phyloP scores from a whole-genome alignment of 2,797 vertebrate species.

The Psittacula derbiana region DNA sequence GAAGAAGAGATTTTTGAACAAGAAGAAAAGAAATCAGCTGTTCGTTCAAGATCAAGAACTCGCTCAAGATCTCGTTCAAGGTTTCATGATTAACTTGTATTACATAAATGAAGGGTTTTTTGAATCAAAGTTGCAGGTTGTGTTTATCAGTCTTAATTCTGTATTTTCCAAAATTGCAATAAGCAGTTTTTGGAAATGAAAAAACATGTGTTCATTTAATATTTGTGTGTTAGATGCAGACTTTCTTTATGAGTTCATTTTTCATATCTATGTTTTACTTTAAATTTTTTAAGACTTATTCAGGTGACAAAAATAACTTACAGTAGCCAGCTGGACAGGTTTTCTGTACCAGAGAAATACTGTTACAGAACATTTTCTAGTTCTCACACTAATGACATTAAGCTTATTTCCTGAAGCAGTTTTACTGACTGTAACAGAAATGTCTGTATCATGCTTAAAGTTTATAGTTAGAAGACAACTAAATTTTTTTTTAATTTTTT shows the following conservation, averaged over 20 bases:
- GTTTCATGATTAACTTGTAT: conserved; percentile 67
- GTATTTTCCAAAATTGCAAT: not conserved
- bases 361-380: not conserved
- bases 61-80: conserved; percentile 94
- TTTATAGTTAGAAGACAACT: not conserved
- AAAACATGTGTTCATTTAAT: not conserved
- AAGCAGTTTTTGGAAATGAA: not conserved
- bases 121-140: not conserved
- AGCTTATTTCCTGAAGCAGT: not conserved
- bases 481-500: not conserved
- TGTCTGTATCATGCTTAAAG: not conserved
- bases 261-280: not conserved
- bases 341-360: not conserved
- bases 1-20: conserved; percentile 92
- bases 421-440: not conserved
- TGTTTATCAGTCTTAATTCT: not conserved
- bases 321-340: not conserved
- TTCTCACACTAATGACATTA: not conserved
- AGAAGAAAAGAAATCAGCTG: conserved; percentile 88
- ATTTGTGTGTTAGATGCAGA: not conserved
- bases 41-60: conserved; percentile 89
- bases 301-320: not conserved
- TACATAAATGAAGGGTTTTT: not conserved
- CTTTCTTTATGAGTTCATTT: not conserved
- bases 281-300: not conserved